These are phyloP conservation scores for Chauna torquata DNA, from an alignment of 2,113 vertebrate species.

Conservation along the genomic window DNA sequence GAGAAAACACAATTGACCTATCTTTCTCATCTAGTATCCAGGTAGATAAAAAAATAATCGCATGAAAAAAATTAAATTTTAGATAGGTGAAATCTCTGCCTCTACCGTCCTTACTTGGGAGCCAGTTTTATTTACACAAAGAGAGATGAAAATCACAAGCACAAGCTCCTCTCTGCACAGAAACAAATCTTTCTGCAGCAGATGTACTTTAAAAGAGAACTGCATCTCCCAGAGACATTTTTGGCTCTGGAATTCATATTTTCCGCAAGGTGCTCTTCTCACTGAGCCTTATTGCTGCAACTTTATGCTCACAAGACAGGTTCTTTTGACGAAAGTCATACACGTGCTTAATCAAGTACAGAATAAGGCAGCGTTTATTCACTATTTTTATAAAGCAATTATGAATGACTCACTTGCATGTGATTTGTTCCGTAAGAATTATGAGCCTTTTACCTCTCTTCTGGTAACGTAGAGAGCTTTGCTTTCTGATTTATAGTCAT, in stretches of 20 bases:
- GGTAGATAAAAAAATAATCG: neutral
- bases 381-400: constrained; percentile 68
- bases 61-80: neutral
- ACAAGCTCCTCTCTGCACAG: neutral
- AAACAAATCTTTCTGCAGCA: neutral
- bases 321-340: constrained; percentile 51
- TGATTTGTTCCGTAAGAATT: constrained; percentile 49
- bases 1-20: neutral
- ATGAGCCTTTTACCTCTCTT: constrained; percentile 26
- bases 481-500: neutral
- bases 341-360: constrained; percentile 44
- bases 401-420: constrained; percentile 65
- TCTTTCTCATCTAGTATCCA: neutral
- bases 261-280: neutral
- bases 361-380: constrained; percentile 35
- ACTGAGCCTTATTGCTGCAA: neutral
- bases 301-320: constrained; percentile 27
- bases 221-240: neutral
- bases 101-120: neutral
- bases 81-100: neutral
- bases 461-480: neutral
- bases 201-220: neutral
- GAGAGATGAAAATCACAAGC: neutral
- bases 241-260: neutral
- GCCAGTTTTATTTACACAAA: neutral